These are phyloP conservation scores for Coracopsis vasa DNA, from an alignment of 2,113 vertebrate genomes.

Conservation along the genomic window DNA sequence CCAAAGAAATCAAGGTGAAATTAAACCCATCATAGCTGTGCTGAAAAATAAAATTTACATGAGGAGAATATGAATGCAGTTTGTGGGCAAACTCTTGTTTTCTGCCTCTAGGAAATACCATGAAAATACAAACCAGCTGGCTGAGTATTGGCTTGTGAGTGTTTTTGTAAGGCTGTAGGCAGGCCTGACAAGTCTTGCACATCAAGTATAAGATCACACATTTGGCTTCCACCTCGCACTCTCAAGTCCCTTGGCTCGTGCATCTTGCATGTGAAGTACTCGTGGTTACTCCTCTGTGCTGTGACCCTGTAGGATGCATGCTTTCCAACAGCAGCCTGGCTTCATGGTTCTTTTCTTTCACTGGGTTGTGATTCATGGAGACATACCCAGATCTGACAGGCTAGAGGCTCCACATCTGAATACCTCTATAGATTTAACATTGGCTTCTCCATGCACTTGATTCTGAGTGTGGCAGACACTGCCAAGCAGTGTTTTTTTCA, in stretches of 20 bases:
- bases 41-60: conserved; percentile 32
- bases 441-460: neutral
- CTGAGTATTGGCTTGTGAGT: neutral
- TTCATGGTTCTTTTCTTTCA: neutral
- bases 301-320: neutral
- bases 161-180: neutral
- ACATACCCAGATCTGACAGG: neutral
- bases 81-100: neutral
- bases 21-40: conserved; percentile 25
- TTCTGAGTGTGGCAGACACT: neutral
- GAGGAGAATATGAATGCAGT: neutral
- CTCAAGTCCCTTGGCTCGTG: neutral
- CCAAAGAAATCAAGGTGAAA: conserved; percentile 70
- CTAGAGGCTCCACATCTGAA: neutral
- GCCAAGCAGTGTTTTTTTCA: neutral
- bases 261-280: neutral
- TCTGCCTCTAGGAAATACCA: conserved; percentile 11
- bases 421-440: neutral
- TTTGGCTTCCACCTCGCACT: neutral
- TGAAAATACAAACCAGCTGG: conserved; percentile 5
- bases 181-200: neutral
- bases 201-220: neutral
- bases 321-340: neutral
- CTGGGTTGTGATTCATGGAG: neutral
- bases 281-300: neutral